phyloP scores from a whole-genome alignment of 2,888 invertebrate species.

The Drosophila meridiana region DNA sequence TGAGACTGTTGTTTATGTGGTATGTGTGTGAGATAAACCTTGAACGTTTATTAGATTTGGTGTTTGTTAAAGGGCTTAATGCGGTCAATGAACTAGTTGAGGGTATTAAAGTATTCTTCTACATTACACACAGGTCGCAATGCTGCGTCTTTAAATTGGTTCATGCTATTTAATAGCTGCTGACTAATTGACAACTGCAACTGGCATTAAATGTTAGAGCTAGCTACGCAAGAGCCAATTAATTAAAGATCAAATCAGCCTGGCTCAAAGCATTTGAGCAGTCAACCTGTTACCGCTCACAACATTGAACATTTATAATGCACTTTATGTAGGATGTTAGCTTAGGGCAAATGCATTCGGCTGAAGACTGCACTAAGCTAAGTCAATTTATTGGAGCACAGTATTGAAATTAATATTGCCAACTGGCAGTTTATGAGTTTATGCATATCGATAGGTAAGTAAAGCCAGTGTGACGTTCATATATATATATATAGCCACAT shows the following conservation, averaged over 20 bases:
- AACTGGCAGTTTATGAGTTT: neutral
- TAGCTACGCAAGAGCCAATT: constrained; percentile 17
- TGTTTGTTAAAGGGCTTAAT: constrained; percentile 33
- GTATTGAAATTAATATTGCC: constrained; percentile 3
- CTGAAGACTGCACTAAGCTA: neutral
- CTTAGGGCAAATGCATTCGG: constrained; percentile 9
- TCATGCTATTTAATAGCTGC: constrained; percentile 13
- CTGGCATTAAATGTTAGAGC: neutral
- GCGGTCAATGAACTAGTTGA: constrained; percentile 17
- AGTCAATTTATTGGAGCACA: neutral
- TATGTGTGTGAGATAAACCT: constrained; percentile 25
- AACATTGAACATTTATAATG: constrained; percentile 21
- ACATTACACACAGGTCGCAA: constrained; percentile 9
- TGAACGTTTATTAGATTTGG: constrained; percentile 37
- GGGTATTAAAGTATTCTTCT: constrained; percentile 8
- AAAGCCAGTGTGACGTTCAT: neutral
- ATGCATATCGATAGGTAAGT: constrained; percentile 4
- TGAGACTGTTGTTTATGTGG: constrained; percentile 12
- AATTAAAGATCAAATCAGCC: constrained; percentile 13
- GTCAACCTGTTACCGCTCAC: constrained; percentile 2
- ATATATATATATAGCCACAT: neutral
- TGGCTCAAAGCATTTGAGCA: constrained; percentile 5
- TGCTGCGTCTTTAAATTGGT: constrained; percentile 12
- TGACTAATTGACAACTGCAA: constrained; percentile 24
- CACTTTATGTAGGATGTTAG: constrained; percentile 10